Evolutionary conservation across 1,140 invertebrate genomes (phyloP), one percentile per base, ranked within the genome.

Genomic region (Hesperophylax magnus): DNA sequence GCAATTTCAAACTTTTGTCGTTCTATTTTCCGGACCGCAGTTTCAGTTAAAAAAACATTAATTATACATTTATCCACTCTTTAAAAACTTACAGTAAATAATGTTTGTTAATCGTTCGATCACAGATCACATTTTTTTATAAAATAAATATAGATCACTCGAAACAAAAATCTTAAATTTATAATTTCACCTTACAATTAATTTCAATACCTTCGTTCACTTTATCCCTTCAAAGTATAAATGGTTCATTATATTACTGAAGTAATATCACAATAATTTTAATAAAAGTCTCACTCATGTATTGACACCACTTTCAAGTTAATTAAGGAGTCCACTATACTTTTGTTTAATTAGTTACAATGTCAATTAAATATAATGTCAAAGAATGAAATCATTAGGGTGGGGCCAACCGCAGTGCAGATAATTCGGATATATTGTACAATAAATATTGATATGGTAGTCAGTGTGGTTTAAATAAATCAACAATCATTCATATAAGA

Each of bases 101-200:
- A 9, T 47, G 11, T 47, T 61, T 61, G 52, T 72, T 53, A 58
- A 56, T 18, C 63, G 39, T 67, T 39, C 20, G 60, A 77, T 77
- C 76, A 77, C 76, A 77, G 76, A 77, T 77, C 76, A 77, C 76
- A 77, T 47, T 65, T 77, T 76, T 47, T 76, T 76, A 5, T 47
- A 9, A 54, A 72, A 34, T 52, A 15, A 52, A 56, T 39, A 72
- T 56, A 72, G 22, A 56, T 72, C 69, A 72, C 69, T 72, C 69
- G 17, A 72, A 54, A 72, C 27, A 11, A 72, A 18, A 18, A 20
- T 11, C 53, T 9, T 54, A 8, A 24, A 0, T 24, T 72, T 54
- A 31, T 15, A 27, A 61, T 24, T 39, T 71, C 67, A 71, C 67
- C 67, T 47, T 47, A 47, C 1, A 47, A 11, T 11, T 47, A 47